Evolutionary conservation across 1,140 invertebrate species (phyloP), one percentile per base, ranked within the genome.

Genomic region (Dendrolimus kikuchii): DNA sequence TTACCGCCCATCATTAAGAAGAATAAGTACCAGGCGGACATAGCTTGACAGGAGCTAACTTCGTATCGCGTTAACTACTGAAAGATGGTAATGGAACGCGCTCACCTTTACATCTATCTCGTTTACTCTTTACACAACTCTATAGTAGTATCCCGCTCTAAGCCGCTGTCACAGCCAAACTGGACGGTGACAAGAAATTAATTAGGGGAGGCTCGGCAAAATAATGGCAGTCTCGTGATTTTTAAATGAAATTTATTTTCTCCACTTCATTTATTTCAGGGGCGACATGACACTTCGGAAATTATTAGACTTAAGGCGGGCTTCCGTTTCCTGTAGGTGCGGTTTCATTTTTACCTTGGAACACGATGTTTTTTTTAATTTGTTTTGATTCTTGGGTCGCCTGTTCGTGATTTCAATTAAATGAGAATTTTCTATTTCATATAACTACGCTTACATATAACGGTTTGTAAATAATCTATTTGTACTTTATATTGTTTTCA

Each of bases 241-340:
- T 85, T 85, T 85, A 83, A 85, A 85, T 81, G 79, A 81, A 85
- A 85, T 81, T 81, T 85, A 85, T 83, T 83, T 83, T 81, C 78
- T 83, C 63, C 77, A 81, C 72, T 85, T 83, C 81, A 85, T 83
- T 85, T 85, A 81, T 81, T 80, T 80, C 71, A 61, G 62, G 23
- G 71, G 70, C 70, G 71, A 82, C 79, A 85, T 81, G 81, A 85
- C 81, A 83, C 78, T 79, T 79, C 74, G 76, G 78, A 81, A 82
- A 82, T 84, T 79, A 81, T 82, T 80, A 80, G 71, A 82, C 74
- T 77, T 71, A 60, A 64, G 57, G 66, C 58, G 63, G 68, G 70
- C 62, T 71, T 70, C 51, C 59, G 57, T 68, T 64, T 59, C 63
- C 65, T 8, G 59, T 66, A 70, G 72, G 65, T 78, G 64, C 65